Percentiles rank a stretch among this genome's conserved stretches.
Evolutionary conservation across 1,140 invertebrate species (phyloP).

Genomic region (Aethina tumida): DNA sequence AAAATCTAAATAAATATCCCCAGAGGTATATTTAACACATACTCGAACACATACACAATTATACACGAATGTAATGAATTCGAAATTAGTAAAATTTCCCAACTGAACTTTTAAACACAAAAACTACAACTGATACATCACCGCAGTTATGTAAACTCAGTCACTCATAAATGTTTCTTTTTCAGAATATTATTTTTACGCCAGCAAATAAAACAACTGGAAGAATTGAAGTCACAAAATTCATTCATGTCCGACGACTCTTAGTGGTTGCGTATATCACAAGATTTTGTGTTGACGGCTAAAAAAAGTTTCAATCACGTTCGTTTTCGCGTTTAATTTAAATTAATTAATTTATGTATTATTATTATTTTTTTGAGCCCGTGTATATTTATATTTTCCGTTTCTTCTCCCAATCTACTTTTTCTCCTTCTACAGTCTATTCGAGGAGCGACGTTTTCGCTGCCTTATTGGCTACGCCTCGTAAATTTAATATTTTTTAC

Average conservation of each 20-base stretch:
- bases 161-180: too few species aligned
- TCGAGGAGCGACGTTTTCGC: too few species aligned
- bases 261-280: constrained; percentile 30
- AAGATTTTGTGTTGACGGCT: constrained; percentile 27
- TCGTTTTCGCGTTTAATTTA: constrained; percentile 14
- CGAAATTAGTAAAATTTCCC: too few species aligned
- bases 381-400: constrained; percentile 21
- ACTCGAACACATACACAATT: too few species aligned
- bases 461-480: constrained; percentile 22
- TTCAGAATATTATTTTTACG: constrained; percentile 81
- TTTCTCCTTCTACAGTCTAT: constrained; percentile 17
- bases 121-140: constrained; percentile 3
- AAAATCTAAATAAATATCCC: constrained; percentile 2
- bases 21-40: constrained; percentile 10
- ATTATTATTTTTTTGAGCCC: constrained; percentile 23
- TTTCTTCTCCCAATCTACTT: constrained; percentile 12
- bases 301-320: constrained; percentile 15
- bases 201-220: constrained; percentile 79
- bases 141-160: too few species aligned
- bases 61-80: too few species aligned
- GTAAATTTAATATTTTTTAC: constrained; percentile 2
- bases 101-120: too few species aligned
- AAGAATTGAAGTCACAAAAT: constrained; percentile 87
- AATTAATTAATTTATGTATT: constrained; percentile 16
- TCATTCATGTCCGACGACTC: constrained; percentile 74